phyloP scores from a whole-genome alignment of 1,140 invertebrate species.

The Trichonephila inaurata region DNA sequence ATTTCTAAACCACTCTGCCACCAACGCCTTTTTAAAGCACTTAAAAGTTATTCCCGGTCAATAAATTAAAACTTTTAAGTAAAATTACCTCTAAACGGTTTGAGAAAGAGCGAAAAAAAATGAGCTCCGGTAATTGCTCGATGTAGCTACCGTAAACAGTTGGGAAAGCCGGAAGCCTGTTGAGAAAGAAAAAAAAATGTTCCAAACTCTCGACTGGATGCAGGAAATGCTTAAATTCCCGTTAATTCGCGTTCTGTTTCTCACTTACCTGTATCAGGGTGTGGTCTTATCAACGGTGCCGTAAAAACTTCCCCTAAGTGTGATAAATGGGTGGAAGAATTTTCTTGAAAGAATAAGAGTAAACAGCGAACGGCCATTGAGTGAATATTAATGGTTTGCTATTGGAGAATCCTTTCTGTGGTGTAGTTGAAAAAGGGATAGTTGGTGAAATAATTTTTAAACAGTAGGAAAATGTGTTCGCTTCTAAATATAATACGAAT shows the following conservation, averaged over 20 bases:
- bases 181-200: neutral
- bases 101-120: neutral
- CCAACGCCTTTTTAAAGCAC: neutral
- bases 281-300: constrained; percentile 32
- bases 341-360: constrained; percentile 38
- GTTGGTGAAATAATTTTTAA: neutral
- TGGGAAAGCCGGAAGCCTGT: neutral
- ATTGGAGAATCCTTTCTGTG: neutral
- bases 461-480: too few species aligned
- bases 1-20: neutral
- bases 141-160: constrained; percentile 37
- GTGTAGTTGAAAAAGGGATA: neutral
- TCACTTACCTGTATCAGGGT: neutral
- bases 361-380: neutral
- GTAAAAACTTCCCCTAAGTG: constrained; percentile 8
- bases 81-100: constrained; percentile 13
- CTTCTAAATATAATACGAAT: too few species aligned
- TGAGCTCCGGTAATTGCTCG: constrained; percentile 13
- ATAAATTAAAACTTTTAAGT: constrained; percentile 40
- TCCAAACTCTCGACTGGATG: neutral
- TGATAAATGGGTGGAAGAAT: constrained; percentile 8
- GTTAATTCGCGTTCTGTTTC: constrained; percentile 49
- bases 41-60: neutral
- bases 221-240: constrained; percentile 49
- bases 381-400: constrained; percentile 1